Percentiles rank a stretch among this genome's conserved stretches.
Conservation (phyloP, 2,888 invertebrate genomes). For the Venusia cambrica region DNA sequence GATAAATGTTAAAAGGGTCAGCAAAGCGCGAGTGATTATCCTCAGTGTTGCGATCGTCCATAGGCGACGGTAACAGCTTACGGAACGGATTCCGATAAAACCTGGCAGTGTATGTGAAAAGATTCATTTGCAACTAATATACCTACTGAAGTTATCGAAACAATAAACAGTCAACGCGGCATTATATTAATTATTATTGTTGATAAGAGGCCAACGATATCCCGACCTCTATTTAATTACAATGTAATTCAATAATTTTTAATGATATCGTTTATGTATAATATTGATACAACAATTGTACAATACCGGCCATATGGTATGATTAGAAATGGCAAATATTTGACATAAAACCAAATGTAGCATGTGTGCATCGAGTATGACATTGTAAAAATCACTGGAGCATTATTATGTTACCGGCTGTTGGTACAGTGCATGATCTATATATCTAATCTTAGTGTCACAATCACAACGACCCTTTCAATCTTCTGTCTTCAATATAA, state of each 20-base stretch:
- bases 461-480: too few relatives aligned
- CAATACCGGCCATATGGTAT: conserved; percentile 10
- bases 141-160: conserved; percentile 16
- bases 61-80: too few relatives aligned
- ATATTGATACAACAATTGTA: background rate
- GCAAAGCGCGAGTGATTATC: too few relatives aligned
- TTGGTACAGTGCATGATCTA: conserved; percentile 10
- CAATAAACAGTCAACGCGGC: conserved; percentile 14
- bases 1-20: too few relatives aligned
- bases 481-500: too few relatives aligned
- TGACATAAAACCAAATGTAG: conserved; percentile 5
- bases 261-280: conserved; percentile 5
- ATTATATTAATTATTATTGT: conserved; percentile 20
- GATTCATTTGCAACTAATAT: conserved; percentile 35
- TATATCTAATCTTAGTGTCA: conserved; percentile 1
- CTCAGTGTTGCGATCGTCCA: too few relatives aligned
- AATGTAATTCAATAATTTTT: conserved; percentile 13
- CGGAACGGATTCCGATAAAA: background rate
- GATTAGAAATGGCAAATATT: conserved; percentile 1
- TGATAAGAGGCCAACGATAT: conserved; percentile 23
- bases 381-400: conserved; percentile 15
- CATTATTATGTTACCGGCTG: background rate
- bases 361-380: conserved; percentile 12
- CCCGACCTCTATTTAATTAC: conserved; percentile 15
- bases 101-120: conserved; percentile 5